Base-by-base conservation (phyloP, 1,140 invertebrate genomes). In the Ceratosolen solmsi region DNA sequence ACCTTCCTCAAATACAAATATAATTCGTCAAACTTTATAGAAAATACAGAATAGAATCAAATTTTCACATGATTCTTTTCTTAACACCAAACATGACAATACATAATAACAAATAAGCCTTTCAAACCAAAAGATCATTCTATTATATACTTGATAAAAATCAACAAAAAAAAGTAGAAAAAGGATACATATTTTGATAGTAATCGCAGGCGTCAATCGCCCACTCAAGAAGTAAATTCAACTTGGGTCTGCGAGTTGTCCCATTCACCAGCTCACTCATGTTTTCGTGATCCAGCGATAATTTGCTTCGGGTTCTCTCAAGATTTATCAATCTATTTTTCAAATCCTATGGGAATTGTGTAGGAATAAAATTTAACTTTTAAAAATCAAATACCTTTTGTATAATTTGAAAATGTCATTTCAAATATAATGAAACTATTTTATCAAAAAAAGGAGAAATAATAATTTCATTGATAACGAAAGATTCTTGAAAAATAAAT, bases 141-240 rank as follows among this genome's bases (percentile, higher is more conserved):
- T n/a, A n/a, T n/a, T n/a, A n/a, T n/a, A n/a, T n/a, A n/a, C n/a
- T n/a, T n/a, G n/a, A n/a, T n/a, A n/a, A n/a, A n/a, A n/a, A n/a
- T n/a, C n/a, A n/a, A n/a, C n/a, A n/a, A n/a, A 7, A 13, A 13
- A 46, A 46, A 8, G 9, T 38, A 58, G 58, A n/a, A 36, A 80
- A 88, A 87, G 82, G 85, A 86, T 87, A 90, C 88, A 89, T 54
- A 36, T 88, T 78, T 5, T 84, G 51, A 77, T 87, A 89, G 58
- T 87, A 87, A 38, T 86, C 71, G 1, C 80, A 85, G 11, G 82
- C 73, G 2, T 86, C 82, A 0, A 87, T 84, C 1, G 89, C 82
- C 87, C 87, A 90, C 78, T 88, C 82, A 20, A 91, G 46, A 0
- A 91, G 87, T 30, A 86, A 58, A 86, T 89, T 83, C 27, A 91